phyloP scores from a whole-genome alignment of 1,140 invertebrate species.

The Drosophila equinoxialis region DNA sequence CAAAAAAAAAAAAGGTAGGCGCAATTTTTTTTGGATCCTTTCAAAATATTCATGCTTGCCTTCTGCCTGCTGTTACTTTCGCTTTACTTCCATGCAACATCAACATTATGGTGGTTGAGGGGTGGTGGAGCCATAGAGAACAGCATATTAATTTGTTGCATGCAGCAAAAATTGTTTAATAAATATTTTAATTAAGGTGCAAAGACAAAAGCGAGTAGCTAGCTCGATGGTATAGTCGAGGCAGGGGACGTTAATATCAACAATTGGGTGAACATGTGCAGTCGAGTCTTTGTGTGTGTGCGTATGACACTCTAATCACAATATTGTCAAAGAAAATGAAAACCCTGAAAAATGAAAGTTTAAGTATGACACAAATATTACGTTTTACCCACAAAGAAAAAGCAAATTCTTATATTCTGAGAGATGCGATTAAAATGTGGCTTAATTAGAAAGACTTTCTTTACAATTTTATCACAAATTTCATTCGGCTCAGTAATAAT shows the following conservation, averaged over 20 bases:
- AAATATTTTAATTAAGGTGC: conserved; percentile 75
- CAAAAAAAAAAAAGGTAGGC: conserved; percentile 42
- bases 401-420: neutral
- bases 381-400: neutral
- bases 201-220: conserved; percentile 15
- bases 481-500: no score
- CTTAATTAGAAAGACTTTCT: neutral
- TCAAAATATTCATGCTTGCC: conserved; percentile 13
- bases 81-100: neutral
- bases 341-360: neutral
- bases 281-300: neutral
- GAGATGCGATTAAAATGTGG: neutral
- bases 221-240: neutral
- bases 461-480: no score
- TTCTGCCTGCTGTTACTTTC: neutral
- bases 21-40: neutral
- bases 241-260: conserved; percentile 11
- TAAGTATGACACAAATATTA: neutral
- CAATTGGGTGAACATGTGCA: neutral
- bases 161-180: conserved; percentile 73
- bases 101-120: conserved; percentile 25
- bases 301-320: neutral
- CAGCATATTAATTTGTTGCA: conserved; percentile 68
- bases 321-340: conserved; percentile 9
- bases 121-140: neutral